These are phyloP conservation scores for Drosophila pachea DNA, from an alignment of 1,140 invertebrate genomes.

Conservation along the genomic window DNA sequence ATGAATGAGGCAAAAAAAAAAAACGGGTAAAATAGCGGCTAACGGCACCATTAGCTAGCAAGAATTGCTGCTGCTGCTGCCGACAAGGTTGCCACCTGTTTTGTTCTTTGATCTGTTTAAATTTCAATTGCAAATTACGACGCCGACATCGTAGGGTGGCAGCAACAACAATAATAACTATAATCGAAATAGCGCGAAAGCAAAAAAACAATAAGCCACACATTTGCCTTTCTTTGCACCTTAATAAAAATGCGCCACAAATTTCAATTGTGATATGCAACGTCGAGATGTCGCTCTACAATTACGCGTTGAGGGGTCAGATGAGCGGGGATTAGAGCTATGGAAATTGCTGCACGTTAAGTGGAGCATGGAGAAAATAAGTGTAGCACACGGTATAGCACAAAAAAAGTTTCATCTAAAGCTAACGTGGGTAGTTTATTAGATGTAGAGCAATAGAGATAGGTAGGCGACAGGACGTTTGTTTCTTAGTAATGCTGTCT, in stretches of 20 bases:
- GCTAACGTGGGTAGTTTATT: conserved; percentile 25
- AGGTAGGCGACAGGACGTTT: conserved; percentile 50
- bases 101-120: conserved; percentile 31
- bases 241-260: conserved; percentile 69
- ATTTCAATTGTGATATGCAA: conserved; percentile 71
- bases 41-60: conserved; percentile 31
- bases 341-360: conserved; percentile 71
- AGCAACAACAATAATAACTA: conserved; percentile 24
- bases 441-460: conserved; percentile 12
- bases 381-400: conserved; percentile 40
- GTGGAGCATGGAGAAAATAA: conserved; percentile 65
- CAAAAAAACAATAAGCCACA: conserved; percentile 27
- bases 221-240: conserved; percentile 37
- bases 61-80: conserved; percentile 40
- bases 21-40: conserved; percentile 12
- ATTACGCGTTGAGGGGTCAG: conserved; percentile 17
- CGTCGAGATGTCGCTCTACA: conserved; percentile 34
- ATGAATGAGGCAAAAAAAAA: background rate
- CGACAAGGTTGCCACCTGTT: conserved; percentile 61
- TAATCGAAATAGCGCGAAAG: conserved; percentile 28
- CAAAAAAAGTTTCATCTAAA: conserved; percentile 55
- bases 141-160: conserved; percentile 12
- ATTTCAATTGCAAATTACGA: conserved; percentile 35
- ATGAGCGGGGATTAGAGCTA: conserved; percentile 12
- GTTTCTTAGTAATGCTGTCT: conserved; percentile 36